A percentile compares a stretch with the other conserved stretches of the same genome.
phyloP scores from a whole-genome alignment of 2,113 vertebrate species.

The Lanius ludovicianus region DNA sequence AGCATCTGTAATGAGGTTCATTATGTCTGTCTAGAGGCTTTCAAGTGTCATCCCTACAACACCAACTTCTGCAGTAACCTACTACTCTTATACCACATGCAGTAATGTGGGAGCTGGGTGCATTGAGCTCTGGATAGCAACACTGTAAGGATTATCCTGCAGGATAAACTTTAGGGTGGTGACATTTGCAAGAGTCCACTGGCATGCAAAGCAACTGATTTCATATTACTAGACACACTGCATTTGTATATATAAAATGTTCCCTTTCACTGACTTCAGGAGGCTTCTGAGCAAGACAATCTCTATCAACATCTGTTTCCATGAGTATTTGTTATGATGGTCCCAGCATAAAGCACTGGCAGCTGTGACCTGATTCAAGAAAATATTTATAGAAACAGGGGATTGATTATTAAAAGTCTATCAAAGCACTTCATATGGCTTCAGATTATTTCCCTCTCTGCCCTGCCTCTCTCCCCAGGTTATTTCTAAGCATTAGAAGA shows the following conservation, averaged over 20 bases:
- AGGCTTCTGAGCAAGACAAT: background rate
- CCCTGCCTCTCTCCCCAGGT: background rate
- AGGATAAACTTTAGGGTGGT: background rate
- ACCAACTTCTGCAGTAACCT: background rate
- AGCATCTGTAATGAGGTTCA: background rate
- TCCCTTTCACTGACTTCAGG: background rate
- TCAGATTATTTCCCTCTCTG: background rate
- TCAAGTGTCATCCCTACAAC: background rate
- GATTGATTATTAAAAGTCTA: slow-evolving; percentile 62
- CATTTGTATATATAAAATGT: background rate
- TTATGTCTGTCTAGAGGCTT: background rate
- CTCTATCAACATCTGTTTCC: slow-evolving; percentile 51
- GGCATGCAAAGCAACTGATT: background rate
- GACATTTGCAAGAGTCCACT: background rate
- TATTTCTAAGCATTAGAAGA: background rate
- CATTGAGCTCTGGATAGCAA: background rate
- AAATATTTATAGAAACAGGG: slow-evolving; percentile 67
- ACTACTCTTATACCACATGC: background rate
- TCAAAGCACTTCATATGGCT: background rate
- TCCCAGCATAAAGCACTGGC: slow-evolving; percentile 70
- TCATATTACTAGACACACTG: background rate
- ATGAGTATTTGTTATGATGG: slow-evolving; percentile 75
- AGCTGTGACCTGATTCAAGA: slow-evolving; percentile 72
- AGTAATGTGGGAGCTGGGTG: background rate
- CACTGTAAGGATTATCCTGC: background rate